Evolutionary conservation across 2,797 vertebrate species (phyloP), one percentile per base, ranked within the genome.

Genomic region (Cottoperca gobio): DNA sequence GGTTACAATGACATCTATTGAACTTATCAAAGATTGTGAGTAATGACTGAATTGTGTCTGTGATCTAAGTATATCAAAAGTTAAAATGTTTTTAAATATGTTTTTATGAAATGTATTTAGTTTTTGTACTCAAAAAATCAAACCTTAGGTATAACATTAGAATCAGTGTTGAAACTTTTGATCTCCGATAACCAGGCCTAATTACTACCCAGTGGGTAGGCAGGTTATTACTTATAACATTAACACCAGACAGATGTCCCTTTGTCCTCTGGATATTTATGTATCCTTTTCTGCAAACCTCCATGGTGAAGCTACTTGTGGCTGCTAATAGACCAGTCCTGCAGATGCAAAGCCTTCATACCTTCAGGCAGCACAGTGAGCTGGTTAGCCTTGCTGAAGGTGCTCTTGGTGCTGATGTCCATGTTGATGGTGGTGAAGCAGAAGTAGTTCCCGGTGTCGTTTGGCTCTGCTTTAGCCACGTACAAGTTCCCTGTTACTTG

Each of bases 361-460:
- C 98, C 97, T 28, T 97, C 97, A 0, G 96, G 90, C 1, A 94
- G 82, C 14, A 99, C 94, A 35, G 93, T 96, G 84, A 99, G 97
- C 79, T 92, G 95, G 71, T 95, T 96, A 21, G 95, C 95, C 73
- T 95, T 97, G 96, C 98, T 99, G 93, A 99, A 99, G 76, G 97
- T 97, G 3, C 97, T 99, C 91, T 97, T 99, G 84, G 96, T 98
- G 91, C 94, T 97, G 90, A 97, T 96, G 70, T 98, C 96, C 60
- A 99, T 95, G 93, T 96, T 96, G 90, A 97, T 97, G 12, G 97
- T 99, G 81, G 97, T 96, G 68, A 99, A 96, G 87, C 98, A 99
- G 52, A 97, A 98, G 71, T 98, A 99, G 84, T 93, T 97, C 40
- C 96, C 98, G 0, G 95, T 95, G 88, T 99, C 98, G 0, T 96